Evolutionary conservation across 1,140 invertebrate genomes (phyloP).

Genomic region (Procambarus virginalis): DNA sequence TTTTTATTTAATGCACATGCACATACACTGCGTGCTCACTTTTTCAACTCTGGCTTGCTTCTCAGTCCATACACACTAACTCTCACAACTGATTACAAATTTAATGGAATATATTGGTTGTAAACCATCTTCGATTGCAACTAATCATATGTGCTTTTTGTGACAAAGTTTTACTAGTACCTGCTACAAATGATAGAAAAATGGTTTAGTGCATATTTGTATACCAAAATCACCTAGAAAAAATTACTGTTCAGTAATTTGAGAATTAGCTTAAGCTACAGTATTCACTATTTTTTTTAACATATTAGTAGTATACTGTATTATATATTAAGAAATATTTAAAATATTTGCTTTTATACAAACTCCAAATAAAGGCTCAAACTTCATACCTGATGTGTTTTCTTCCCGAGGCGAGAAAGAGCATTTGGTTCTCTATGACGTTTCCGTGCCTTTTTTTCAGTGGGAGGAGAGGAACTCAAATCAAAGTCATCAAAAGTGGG

Average conservation of each 20-base stretch:
- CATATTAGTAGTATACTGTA: background rate
- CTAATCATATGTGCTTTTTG: too few relatives aligned
- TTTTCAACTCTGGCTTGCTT: too few relatives aligned
- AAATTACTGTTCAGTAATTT: too few relatives aligned
- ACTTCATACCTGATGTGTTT: background rate
- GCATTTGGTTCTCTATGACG: background rate
- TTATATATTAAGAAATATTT: background rate
- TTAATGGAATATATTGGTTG: too few relatives aligned
- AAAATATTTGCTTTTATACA: background rate
- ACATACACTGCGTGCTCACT: too few relatives aligned
- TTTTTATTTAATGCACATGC: too few relatives aligned
- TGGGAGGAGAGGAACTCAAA: background rate
- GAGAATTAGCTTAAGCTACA: too few relatives aligned
- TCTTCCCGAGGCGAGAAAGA: background rate
- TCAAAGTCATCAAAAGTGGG: conserved; percentile 36
- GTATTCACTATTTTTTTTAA: background rate
- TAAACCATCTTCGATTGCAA: too few relatives aligned
- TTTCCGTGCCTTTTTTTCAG: conserved; percentile 1
- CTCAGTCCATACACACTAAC: too few relatives aligned
- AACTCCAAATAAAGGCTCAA: background rate
- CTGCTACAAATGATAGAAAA: too few relatives aligned
- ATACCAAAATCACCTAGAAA: background rate
- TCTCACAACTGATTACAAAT: too few relatives aligned
- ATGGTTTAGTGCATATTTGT: background rate
- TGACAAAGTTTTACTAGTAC: too few relatives aligned